Evolutionary conservation across 2,113 vertebrate genomes (phyloP).

Genomic region (Microcebus lehilahytsara): DNA sequence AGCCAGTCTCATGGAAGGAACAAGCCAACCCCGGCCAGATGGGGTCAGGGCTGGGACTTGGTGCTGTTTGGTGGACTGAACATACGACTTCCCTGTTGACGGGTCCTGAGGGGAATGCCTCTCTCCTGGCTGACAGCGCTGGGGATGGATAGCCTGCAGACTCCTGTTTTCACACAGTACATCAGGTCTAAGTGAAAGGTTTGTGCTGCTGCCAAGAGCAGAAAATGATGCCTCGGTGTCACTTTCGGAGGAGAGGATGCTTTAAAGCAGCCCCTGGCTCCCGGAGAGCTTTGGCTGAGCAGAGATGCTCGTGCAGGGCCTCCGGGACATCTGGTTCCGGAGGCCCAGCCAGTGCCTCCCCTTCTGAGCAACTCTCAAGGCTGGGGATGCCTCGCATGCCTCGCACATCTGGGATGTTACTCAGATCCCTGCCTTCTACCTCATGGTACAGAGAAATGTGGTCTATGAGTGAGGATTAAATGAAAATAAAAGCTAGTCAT

Average conservation of each 20-base stretch:
- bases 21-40: not conserved
- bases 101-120: not conserved
- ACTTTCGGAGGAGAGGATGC: slow-evolving; percentile 49
- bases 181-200: slow-evolving; percentile 75
- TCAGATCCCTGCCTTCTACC: slow-evolving; percentile 37
- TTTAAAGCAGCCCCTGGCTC: slow-evolving; percentile 54
- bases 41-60: not conserved
- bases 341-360: slow-evolving; percentile 34
- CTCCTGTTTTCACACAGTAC: slow-evolving; percentile 76
- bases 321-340: slow-evolving; percentile 58
- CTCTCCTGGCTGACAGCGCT: slow-evolving; percentile 61
- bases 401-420: slow-evolving; percentile 65
- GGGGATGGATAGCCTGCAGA: slow-evolving; percentile 57
- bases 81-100: not conserved
- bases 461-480: slow-evolving; percentile 9
- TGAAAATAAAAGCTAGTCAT: slow-evolving; percentile 24
- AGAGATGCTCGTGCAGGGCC: not conserved
- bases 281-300: slow-evolving; percentile 7
- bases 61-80: slow-evolving; percentile 16
- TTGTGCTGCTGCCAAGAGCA: slow-evolving; percentile 73
- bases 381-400: slow-evolving; percentile 10
- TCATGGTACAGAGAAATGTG: slow-evolving; percentile 11
- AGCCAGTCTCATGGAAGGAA: not conserved
- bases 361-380: slow-evolving; percentile 20
- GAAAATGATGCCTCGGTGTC: slow-evolving; percentile 65